Evolutionary conservation across 30 jellyfish, hydroid and myxozoan species (phyloP).

Genomic region (Rhopilema esculentum): DNA sequence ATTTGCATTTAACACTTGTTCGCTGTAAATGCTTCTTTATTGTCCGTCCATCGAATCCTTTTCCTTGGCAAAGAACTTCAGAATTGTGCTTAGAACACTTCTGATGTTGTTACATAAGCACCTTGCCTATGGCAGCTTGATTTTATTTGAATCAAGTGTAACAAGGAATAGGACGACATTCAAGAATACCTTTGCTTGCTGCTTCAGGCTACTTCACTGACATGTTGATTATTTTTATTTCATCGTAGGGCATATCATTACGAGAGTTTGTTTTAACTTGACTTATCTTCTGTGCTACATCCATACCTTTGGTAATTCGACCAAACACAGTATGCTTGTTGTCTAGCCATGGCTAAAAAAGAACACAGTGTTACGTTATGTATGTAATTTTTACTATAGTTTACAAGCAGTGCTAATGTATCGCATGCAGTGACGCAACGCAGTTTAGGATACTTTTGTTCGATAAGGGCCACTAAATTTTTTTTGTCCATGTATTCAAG

Average conservation of each 20-base stretch:
- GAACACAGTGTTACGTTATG: neutral
- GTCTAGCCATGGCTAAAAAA: constrained; percentile 96
- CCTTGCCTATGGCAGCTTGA: neutral
- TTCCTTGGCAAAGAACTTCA: too few relatives aligned
- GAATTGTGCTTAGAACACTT: too few relatives aligned
- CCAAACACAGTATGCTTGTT: constrained; percentile 98
- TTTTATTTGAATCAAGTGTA: neutral
- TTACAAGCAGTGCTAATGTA: neutral
- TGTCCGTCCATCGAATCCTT: too few relatives aligned
- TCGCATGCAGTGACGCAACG: too few relatives aligned
- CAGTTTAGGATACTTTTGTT: too few relatives aligned
- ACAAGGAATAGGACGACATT: too few relatives aligned
- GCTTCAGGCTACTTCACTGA: constrained; percentile 67
- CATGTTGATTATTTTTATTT: constrained; percentile 86
- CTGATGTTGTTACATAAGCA: too few relatives aligned
- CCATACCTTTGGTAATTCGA: constrained; percentile 95
- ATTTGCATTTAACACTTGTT: too few relatives aligned
- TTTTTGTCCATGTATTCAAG: too few relatives aligned
- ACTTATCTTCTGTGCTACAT: constrained; percentile 85
- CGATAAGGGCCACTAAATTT: too few relatives aligned
- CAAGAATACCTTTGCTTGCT: neutral
- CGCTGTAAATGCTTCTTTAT: too few relatives aligned
- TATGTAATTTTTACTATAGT: neutral
- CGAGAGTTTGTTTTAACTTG: constrained; percentile 82
- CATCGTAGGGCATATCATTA: constrained; percentile 94